These are phyloP conservation scores for Hypsopygia costalis DNA, from an alignment of 2,888 invertebrate species.

Conservation along the genomic window DNA sequence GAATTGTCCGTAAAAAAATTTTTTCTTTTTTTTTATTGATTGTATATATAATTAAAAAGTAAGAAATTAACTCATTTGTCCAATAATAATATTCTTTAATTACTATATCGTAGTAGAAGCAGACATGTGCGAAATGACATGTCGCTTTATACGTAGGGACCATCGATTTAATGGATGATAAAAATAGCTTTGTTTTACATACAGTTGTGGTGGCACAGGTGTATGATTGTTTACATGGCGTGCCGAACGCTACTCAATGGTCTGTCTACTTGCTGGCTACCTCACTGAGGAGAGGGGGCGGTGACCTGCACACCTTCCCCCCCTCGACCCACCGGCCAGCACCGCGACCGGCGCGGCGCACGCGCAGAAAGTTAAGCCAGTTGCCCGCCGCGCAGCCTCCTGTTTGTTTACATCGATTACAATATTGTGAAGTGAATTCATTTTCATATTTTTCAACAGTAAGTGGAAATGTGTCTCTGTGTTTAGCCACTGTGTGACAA, in stretches of 20 bases:
- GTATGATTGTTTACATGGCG: constrained; percentile 59
- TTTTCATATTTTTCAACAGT: constrained; percentile 5
- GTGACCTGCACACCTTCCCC: constrained; percentile 46
- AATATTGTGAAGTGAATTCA: constrained; percentile 31
- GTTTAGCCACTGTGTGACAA: not conserved
- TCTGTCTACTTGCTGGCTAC: constrained; percentile 38
- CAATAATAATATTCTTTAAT: too few relatives aligned
- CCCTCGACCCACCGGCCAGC: constrained; percentile 26
- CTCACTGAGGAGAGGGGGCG: constrained; percentile 36
- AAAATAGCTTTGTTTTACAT: constrained; percentile 17
- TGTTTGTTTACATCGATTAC: constrained; percentile 54
- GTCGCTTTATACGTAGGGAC: too few relatives aligned
- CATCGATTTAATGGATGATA: too few relatives aligned
- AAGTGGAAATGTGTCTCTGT: not conserved
- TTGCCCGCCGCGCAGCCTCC: constrained; percentile 75
- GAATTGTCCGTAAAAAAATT: too few relatives aligned
- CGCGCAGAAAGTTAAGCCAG: constrained; percentile 71
- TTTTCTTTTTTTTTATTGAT: too few relatives aligned
- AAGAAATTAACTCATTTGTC: too few relatives aligned
- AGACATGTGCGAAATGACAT: too few relatives aligned
- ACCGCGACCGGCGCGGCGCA: constrained; percentile 52
- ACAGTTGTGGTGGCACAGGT: constrained; percentile 49
- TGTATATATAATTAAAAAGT: too few relatives aligned
- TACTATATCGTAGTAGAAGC: too few relatives aligned
- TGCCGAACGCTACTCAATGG: constrained; percentile 53